phyloP scores from a whole-genome alignment of 2,113 vertebrate genomes.

The Nansenia antarctica region DNA sequence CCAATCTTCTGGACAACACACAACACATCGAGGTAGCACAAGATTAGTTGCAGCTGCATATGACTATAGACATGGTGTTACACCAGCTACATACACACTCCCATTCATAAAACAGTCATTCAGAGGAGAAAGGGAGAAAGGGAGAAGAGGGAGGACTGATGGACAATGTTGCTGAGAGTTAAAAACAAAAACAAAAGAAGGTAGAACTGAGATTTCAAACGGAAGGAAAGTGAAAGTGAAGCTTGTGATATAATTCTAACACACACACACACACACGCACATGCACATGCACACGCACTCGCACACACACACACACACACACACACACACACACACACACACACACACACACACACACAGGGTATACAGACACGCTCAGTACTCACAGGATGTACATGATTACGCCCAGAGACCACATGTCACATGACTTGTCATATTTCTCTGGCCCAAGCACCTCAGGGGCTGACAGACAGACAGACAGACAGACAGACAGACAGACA shows the following conservation, averaged over 20 bases:
- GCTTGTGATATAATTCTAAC: not conserved
- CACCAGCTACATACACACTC: not conserved
- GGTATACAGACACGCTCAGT: constrained; percentile 1
- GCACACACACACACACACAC: not conserved
- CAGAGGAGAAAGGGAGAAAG: not conserved
- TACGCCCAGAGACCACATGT: constrained; percentile 99
- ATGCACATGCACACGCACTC: not conserved
- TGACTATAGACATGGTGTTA: not conserved
- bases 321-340: not conserved
- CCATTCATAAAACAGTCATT: not conserved
- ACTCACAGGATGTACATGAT: constrained; percentile 99
- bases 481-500: not conserved
- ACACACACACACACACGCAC: no score
- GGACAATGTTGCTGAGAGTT: not conserved
- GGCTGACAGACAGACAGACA: constrained; percentile 67
- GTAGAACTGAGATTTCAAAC: not conserved
- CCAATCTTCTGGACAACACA: no score
- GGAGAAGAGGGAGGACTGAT: not conserved
- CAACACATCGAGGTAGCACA: no score
- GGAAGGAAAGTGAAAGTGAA: not conserved
- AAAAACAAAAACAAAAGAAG: not conserved
- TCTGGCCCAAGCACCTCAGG: constrained; percentile 97
- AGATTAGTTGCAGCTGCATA: no score
- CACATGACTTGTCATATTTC: constrained; percentile 98
- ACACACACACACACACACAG: not conserved